phyloP scores from a whole-genome alignment of 2,797 vertebrate genomes.

The Clarias pachynema region DNA sequence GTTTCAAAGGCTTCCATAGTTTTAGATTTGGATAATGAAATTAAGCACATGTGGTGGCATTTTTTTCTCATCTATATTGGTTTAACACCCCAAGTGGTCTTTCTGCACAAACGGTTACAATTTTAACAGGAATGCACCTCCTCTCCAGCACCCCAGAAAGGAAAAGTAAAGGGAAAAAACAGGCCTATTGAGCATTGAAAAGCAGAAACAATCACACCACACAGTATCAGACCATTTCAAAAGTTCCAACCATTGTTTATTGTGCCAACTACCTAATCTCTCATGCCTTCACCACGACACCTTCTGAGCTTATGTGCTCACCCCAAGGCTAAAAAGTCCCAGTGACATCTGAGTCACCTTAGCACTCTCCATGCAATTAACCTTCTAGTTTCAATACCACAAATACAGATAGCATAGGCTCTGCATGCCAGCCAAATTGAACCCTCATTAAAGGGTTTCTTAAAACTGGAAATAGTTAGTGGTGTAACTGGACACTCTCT shows the following conservation, averaged over 20 bases:
- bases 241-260: constrained; percentile 54
- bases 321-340: constrained; percentile 61
- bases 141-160: constrained; percentile 36
- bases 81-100: constrained; percentile 66
- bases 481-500: constrained; percentile 59
- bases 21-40: constrained; percentile 45
- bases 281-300: constrained; percentile 45
- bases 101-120: constrained; percentile 67
- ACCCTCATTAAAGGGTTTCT: constrained; percentile 76
- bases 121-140: constrained; percentile 60
- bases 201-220: constrained; percentile 54
- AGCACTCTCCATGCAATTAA: constrained; percentile 68
- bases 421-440: constrained; percentile 74
- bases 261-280: constrained; percentile 54
- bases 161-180: constrained; percentile 1
- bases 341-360: constrained; percentile 67
- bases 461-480: constrained; percentile 70
- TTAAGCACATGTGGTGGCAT: constrained; percentile 55
- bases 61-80: constrained; percentile 55
- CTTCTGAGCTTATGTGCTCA: constrained; percentile 47
- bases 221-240: constrained; percentile 38
- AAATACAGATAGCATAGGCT: constrained; percentile 72
- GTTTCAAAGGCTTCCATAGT: constrained; percentile 55
- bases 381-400: constrained; percentile 77
- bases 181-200: constrained; percentile 37